Conservation (phyloP, 2,797 vertebrate species). For the Pogoniulus pusillus region DNA sequence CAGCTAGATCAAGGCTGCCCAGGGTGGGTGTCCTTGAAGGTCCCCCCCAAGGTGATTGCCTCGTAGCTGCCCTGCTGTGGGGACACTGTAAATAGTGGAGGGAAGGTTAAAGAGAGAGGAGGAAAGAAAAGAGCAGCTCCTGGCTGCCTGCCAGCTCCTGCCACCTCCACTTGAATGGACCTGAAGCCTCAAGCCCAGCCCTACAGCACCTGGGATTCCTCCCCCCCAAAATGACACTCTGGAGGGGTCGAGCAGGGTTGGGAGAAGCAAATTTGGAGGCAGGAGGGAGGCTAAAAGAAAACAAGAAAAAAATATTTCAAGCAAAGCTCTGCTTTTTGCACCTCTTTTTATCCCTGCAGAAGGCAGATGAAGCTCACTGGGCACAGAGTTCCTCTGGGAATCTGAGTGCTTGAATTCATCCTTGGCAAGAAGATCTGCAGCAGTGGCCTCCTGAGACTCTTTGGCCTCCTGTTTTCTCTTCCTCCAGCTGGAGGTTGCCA, state of each 20-base stretch:
- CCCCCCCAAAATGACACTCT: background rate
- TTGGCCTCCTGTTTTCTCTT: background rate
- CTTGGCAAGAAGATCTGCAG: background rate
- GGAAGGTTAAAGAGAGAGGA: background rate
- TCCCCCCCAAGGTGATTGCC: background rate
- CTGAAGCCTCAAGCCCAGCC: background rate
- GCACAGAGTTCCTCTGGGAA: background rate
- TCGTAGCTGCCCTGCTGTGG: background rate
- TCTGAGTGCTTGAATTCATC: background rate
- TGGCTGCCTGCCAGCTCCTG: slow-evolving; percentile 4
- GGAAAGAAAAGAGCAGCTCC: background rate
- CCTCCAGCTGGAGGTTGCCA: background rate
- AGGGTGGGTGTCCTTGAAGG: background rate
- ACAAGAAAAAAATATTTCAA: background rate
- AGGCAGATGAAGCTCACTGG: accelerated
- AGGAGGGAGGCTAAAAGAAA: accelerated
- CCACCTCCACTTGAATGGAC: background rate
- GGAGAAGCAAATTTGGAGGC: background rate
- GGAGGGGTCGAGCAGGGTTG: background rate
- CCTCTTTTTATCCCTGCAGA: background rate
- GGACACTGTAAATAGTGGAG: slow-evolving; percentile 31
- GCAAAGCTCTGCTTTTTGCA: accelerated
- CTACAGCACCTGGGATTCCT: background rate
- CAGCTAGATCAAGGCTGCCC: no score
- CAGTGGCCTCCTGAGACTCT: background rate